A percentile compares a stretch with the other conserved stretches of the same genome.
These are phyloP conservation scores for Ceyx margarethae DNA, from an alignment of 2,113 vertebrate species.

Conservation along the genomic window DNA sequence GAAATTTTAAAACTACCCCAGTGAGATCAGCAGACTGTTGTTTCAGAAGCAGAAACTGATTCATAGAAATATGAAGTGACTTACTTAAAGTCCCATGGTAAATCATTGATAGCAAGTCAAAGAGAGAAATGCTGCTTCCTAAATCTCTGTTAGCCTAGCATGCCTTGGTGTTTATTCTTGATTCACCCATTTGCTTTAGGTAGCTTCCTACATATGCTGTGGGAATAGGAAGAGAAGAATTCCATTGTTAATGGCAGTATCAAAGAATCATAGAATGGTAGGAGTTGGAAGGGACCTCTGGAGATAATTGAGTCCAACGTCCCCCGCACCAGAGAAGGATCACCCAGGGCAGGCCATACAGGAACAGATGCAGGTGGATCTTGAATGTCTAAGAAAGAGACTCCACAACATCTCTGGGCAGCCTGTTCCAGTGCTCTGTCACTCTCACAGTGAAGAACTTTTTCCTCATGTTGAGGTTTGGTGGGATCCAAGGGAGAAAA, in stretches of 20 bases:
- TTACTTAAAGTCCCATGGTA: neutral
- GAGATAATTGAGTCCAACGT: too few species aligned
- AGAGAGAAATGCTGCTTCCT: neutral
- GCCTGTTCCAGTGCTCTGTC: too few species aligned
- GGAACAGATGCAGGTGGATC: too few species aligned
- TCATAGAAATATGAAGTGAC: constrained; percentile 31
- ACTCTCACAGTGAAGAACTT: too few species aligned
- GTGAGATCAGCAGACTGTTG: constrained; percentile 51
- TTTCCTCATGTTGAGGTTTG: too few species aligned
- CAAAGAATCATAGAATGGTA: too few species aligned
- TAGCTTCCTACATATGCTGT: neutral
- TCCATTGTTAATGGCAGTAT: neutral
- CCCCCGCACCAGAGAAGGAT: too few species aligned
- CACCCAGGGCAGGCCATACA: too few species aligned
- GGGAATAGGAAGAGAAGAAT: neutral
- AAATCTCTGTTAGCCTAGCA: neutral
- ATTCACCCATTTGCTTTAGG: neutral
- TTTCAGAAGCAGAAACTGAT: constrained; percentile 45
- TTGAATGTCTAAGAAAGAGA: too few species aligned
- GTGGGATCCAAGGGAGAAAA: neutral
- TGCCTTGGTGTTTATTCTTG: neutral
- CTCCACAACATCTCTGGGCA: too few species aligned
- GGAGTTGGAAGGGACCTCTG: too few species aligned
- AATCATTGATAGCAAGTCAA: constrained; percentile 35
- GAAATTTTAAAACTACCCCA: constrained; percentile 38